These are phyloP conservation scores for Glyptemys insculpta DNA, from an alignment of 2,797 vertebrate genomes.

Conservation along the genomic window DNA sequence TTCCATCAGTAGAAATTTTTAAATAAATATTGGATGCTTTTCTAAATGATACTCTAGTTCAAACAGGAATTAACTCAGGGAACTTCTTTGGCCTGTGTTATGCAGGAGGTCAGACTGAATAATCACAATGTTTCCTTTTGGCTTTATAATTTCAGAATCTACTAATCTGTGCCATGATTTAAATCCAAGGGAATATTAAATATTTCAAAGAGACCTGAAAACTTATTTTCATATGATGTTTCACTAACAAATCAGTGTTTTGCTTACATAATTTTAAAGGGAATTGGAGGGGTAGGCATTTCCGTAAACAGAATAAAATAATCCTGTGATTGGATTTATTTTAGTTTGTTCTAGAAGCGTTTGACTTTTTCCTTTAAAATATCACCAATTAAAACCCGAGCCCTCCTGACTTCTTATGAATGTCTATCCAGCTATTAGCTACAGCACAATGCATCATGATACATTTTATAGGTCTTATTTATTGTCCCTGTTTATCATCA, in stretches of 20 bases:
- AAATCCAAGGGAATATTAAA: not conserved
- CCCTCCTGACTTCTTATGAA: not conserved
- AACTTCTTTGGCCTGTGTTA: not conserved
- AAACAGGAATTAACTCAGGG: not conserved
- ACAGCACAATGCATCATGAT: not conserved
- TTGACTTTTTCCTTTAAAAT: not conserved
- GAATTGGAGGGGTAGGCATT: conserved; percentile 4
- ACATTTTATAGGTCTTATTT: not conserved
- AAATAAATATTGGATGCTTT: not conserved
- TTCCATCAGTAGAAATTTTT: not conserved
- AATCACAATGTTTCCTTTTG: not conserved
- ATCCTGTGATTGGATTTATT: not conserved
- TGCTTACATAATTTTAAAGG: conserved; percentile 19
- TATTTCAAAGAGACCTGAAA: conserved; percentile 19
- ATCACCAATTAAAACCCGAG: not conserved
- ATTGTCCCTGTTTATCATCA: not conserved
- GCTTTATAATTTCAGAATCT: not conserved
- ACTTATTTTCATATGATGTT: not conserved
- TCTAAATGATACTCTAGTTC: not conserved
- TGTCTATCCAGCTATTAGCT: not conserved
- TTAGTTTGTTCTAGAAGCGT: not conserved
- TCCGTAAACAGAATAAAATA: not conserved
- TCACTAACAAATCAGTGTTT: conserved; percentile 18
- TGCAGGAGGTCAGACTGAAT: not conserved
- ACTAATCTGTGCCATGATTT: not conserved